Percentiles rank a stretch among this genome's conserved stretches.
Evolutionary conservation across 2,888 invertebrate species (phyloP).

Genomic region (Eupithecia inturbata): DNA sequence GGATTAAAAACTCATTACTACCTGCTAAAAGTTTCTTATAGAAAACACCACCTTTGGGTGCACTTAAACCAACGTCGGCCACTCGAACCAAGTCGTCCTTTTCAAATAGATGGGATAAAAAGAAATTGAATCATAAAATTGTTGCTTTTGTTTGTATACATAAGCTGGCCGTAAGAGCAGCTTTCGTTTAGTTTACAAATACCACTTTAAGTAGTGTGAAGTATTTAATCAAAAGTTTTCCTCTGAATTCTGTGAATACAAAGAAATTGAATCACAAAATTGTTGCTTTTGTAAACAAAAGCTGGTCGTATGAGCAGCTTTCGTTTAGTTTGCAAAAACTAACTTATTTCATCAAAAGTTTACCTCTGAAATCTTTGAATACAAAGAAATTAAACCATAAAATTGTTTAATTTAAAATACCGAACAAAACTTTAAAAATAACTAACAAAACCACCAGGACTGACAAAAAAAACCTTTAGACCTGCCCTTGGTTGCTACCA

Average conservation of each 20-base stretch:
- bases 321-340: background rate
- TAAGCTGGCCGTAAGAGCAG: background rate
- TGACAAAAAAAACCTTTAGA: too few species aligned
- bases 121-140: background rate
- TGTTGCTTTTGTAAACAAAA: background rate
- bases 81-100: too few species aligned
- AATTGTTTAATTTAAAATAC: background rate
- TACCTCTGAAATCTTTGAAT: background rate
- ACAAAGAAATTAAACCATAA: background rate
- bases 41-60: too few species aligned
- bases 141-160: background rate
- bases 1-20: too few species aligned
- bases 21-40: too few species aligned
- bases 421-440: background rate
- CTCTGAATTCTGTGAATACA: background rate
- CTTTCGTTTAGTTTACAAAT: background rate
- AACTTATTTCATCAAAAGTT: background rate
- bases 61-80: too few species aligned
- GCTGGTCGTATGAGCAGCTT: background rate
- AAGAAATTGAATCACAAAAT: background rate
- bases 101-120: too few species aligned
- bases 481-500: too few species aligned
- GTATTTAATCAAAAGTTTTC: background rate
- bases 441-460: background rate
- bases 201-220: background rate